Evolutionary conservation across 2,797 vertebrate species (phyloP).

Genomic region (Emys orbicularis): DNA sequence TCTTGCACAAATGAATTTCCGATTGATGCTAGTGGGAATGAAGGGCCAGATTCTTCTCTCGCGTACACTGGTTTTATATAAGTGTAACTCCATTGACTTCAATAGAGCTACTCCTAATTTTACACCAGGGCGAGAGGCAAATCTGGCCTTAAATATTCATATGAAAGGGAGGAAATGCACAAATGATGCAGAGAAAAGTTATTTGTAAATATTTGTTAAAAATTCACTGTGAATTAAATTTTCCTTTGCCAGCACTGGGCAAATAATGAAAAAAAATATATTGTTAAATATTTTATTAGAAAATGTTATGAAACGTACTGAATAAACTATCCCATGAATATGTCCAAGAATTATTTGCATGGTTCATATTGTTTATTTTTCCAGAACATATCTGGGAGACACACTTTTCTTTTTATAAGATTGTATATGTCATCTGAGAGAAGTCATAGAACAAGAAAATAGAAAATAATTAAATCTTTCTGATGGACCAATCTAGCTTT

Average conservation of each 20-base stretch:
- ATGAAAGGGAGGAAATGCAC: not conserved
- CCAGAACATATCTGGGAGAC: not conserved
- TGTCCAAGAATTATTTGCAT: rapidly evolving
- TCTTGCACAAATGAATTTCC: not conserved
- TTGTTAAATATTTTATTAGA: not conserved
- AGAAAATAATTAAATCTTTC: not conserved
- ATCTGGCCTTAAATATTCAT: not conserved
- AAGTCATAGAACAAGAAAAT: too few relatives aligned
- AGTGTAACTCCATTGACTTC: not conserved
- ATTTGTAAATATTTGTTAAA: too few relatives aligned
- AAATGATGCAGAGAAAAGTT: too few relatives aligned
- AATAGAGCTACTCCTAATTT: not conserved
- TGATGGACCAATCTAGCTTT: not conserved
- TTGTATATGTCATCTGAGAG: not conserved
- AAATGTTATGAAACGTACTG: not conserved
- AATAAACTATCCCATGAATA: not conserved
- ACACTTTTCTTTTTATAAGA: not conserved
- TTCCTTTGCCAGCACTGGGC: not conserved
- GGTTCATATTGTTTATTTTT: not conserved
- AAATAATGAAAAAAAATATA: not conserved
- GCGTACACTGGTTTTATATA: not conserved
- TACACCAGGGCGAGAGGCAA: not conserved
- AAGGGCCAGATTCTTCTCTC: not conserved
- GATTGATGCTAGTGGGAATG: not conserved
- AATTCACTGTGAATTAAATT: too few relatives aligned